Conservation (phyloP, 1,140 invertebrate species). For the Pseudachorutes palmiensis region DNA sequence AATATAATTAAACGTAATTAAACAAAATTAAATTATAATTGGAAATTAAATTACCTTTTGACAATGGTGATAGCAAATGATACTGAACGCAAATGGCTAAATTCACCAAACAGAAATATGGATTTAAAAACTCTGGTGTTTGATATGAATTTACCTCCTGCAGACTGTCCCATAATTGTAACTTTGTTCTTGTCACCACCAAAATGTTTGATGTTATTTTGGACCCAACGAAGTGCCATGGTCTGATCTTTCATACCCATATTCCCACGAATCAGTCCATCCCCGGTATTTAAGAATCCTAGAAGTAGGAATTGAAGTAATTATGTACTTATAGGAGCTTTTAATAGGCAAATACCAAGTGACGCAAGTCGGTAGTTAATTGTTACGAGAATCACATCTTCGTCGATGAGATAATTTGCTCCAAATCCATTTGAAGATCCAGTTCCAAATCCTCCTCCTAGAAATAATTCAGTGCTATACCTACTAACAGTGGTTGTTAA, state of each 20-base stretch:
- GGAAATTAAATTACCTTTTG: not conserved
- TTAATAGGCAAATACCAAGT: too few relatives aligned
- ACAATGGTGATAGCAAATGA: not conserved
- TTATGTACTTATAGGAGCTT: too few relatives aligned
- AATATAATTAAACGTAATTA: too few relatives aligned
- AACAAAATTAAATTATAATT: not conserved
- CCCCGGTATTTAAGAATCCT: not conserved
- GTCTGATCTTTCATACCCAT: not conserved
- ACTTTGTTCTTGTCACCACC: constrained; percentile 11
- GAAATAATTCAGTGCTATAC: not conserved
- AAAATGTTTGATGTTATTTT: constrained; percentile 45
- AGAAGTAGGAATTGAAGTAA: too few relatives aligned
- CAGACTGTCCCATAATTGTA: not conserved
- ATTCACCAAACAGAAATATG: too few relatives aligned
- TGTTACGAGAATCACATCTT: constrained; percentile 22
- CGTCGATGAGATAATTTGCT: constrained; percentile 25
- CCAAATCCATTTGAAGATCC: not conserved
- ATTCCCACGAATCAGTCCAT: not conserved
- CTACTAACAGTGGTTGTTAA: not conserved
- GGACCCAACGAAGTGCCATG: constrained; percentile 43
- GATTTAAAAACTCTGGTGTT: too few relatives aligned
- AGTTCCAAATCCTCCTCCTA: not conserved
- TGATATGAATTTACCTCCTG: constrained; percentile 31
- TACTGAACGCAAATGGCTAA: not conserved
- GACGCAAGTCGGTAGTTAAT: constrained; percentile 9